Base-by-base conservation (phyloP, 2,888 invertebrate species). In the Apamea anceps region DNA sequence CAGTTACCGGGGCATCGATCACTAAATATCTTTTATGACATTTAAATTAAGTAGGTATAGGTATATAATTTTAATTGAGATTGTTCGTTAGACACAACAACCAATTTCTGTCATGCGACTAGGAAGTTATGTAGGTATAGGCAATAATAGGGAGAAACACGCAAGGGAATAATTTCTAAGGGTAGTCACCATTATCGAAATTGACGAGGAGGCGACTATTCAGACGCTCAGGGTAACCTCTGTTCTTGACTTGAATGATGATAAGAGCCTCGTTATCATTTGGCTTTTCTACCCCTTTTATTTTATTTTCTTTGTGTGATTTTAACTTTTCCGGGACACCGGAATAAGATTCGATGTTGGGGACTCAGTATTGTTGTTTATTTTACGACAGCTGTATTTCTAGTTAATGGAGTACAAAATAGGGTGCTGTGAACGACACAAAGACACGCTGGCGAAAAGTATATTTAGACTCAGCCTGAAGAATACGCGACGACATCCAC, bases 381-480 rank as follows among this genome's bases (percentile, higher is more conserved):
- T 75, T 79, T 84, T 60, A 79, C 32, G 79, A 57, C 66, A 37
- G 74, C 67, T 85, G 77, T 73, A 32, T 79, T 72, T 75, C 54
- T 77, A 80, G 68, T 63, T 86, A 71, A 85, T 82, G 71, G 80
- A 72, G 70, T 72, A 68, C 63, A 62, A 51, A 63, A 81, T 82
- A 80, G 82, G 74, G 72, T 57, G 77, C 15, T 62, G 54, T 13
- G 71, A 66, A 60, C 0, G 81, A 54, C 60, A 76, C 51, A 45
- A 42, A 68, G 67, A 42, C 54, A 45, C 37, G 67, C 63, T 72
- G 51, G 37, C 13, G 15, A 62, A 62, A 77, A 77, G 62, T 48
- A 82, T 68, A 54, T 72, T 76, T 57, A 48, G 68, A 80, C 48
- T 57, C 18, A 76, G 54, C 51, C 3, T 67, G 18, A 70, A 74